Evolutionary conservation across 2,797 vertebrate genomes (phyloP).

Genomic region (Falco concolor): DNA sequence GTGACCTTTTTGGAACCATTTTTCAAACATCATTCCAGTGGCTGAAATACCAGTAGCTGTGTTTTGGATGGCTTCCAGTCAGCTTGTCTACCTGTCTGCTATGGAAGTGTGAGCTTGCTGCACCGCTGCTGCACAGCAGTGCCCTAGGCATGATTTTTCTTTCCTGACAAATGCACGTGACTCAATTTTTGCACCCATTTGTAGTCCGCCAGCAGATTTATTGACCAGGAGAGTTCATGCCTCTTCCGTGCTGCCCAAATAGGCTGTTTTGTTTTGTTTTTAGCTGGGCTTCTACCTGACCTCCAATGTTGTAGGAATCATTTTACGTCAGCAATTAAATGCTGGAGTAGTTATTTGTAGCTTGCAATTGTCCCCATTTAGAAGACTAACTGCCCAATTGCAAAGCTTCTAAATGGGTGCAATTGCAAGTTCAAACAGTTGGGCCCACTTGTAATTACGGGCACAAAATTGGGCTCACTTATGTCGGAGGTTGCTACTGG

Average conservation of each 20-base stretch:
- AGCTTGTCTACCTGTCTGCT: background rate
- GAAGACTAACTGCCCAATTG: constrained; percentile 63
- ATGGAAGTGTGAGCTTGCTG: background rate
- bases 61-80: background rate
- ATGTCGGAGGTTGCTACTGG: background rate
- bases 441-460: constrained; percentile 24
- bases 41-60: background rate
- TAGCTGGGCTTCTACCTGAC: constrained; percentile 32
- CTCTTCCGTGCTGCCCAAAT: background rate
- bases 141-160: background rate
- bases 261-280: background rate
- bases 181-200: constrained; percentile 8
- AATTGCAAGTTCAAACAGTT: constrained; percentile 60
- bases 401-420: constrained; percentile 44
- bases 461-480: constrained; percentile 42
- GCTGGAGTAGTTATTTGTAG: constrained; percentile 48
- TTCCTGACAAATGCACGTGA: background rate
- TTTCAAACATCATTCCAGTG: background rate
- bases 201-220: background rate
- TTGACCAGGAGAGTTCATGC: background rate
- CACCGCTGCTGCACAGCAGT: background rate
- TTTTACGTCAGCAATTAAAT: constrained; percentile 54
- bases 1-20: background rate
- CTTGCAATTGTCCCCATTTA: constrained; percentile 61
- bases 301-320: constrained; percentile 36